Evolutionary conservation across 2,797 vertebrate genomes (phyloP), one percentile per base, ranked within the genome.

Genomic region (Oreortyx pictus): DNA sequence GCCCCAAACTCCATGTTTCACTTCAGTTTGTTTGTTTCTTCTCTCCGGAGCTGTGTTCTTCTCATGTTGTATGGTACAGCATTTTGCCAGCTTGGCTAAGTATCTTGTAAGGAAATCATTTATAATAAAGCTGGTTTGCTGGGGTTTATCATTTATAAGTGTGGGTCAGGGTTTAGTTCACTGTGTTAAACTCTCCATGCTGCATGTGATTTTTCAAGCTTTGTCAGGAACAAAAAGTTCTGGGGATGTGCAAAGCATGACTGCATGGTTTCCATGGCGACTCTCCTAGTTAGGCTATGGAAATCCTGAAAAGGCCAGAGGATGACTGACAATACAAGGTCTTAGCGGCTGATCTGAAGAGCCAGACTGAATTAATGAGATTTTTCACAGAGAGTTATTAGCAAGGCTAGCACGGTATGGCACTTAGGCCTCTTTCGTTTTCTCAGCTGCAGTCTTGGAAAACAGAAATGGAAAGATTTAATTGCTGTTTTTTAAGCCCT

Each of bases 191-290:
- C 98, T 98, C 98, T 98, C 97, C 96, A 96, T 98, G 98, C 98
- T 98, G 98, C 98, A 98, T 98, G 98, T 96, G 98, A 98, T 99
- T 99, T 99, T 98, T 99, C 98, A 99, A 98, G 98, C 98, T 98
- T 99, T 99, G 98, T 99, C 98, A 98, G 97, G 98, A 98, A 98
- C 98, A 99, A 98, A 98, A 98, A 98, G 98, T 98, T 98, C 96
- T 94, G 94, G 96, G 97, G 98, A 98, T 97, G 98, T 98, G 98
- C 97, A 97, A 98, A 98, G 97, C 98, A 98, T 98, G 98, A 98
- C 98, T 98, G 98, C 97, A 97, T 98, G 98, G 98, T 99, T 99
- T 98, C 99, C 98, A 98, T 98, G 98, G 98, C 98, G 96, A 99
- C 98, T 97, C 98, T 98, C 98, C 98, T 99, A 98, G 98, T 99